A percentile compares a stretch with the other conserved stretches of the same genome.
Conservation (phyloP, 2,797 vertebrate genomes). For the Sandelia bainsii region DNA sequence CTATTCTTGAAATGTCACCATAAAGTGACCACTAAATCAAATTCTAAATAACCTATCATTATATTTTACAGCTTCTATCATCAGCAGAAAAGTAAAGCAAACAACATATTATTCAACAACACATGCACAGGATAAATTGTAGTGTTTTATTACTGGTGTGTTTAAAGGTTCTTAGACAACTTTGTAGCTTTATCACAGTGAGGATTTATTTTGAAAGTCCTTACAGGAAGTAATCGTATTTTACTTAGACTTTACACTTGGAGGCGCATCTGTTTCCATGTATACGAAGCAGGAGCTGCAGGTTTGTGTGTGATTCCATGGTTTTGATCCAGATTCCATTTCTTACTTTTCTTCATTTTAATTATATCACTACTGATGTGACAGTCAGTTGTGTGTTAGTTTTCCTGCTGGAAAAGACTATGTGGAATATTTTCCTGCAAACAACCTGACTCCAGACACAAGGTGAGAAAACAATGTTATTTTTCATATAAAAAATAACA, state of each 20-base stretch:
- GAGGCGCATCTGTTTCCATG: constrained; percentile 40
- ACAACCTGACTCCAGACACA: constrained; percentile 45
- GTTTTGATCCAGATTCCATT: not conserved
- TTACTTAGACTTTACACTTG: constrained; percentile 5
- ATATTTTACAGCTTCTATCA: not conserved
- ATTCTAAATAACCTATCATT: not conserved
- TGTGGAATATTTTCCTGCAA: constrained; percentile 40
- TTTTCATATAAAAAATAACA: not conserved
- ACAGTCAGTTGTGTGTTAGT: not conserved
- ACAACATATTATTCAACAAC: not conserved
- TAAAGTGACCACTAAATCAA: not conserved
- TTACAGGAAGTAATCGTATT: constrained; percentile 37
- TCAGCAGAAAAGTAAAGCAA: not conserved
- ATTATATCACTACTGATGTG: not conserved
- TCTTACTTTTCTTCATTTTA: accelerated
- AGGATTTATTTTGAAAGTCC: constrained; percentile 64
- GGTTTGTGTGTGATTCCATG: constrained; percentile 32
- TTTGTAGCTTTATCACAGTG: not conserved
- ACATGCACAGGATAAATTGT: not conserved
- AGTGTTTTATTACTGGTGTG: not conserved
- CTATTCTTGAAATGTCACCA: not conserved
- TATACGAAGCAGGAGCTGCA: constrained; percentile 35
- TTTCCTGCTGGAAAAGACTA: constrained; percentile 25
- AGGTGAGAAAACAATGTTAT: constrained; percentile 52
- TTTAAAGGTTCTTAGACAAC: not conserved